A percentile compares a stretch with the other conserved stretches of the same genome.
Evolutionary conservation across 1,140 invertebrate species (phyloP).

Genomic region (Anthonomus grandis): DNA sequence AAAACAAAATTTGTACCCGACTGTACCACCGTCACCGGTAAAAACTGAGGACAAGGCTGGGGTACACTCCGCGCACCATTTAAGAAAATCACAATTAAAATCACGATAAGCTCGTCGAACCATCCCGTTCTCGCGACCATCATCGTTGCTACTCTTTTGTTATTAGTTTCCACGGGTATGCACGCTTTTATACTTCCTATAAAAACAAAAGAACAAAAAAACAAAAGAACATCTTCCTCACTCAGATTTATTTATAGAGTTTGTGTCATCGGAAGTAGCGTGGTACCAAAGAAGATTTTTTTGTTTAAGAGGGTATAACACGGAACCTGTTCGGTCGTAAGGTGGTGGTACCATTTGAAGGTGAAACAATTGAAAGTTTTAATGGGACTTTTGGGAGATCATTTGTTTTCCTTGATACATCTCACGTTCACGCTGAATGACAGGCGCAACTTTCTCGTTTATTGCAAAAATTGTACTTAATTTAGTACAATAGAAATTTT

Average conservation of each 20-base stretch:
- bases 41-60: constrained; percentile 16
- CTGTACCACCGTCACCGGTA: constrained; percentile 16
- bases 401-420: neutral
- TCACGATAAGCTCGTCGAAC: neutral
- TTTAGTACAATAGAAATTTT: too few species aligned
- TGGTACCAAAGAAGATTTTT: neutral
- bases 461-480: too few species aligned
- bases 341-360: too few species aligned
- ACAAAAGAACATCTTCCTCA: constrained; percentile 7
- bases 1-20: neutral
- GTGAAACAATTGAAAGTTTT: neutral
- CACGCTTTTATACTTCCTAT: constrained; percentile 25
- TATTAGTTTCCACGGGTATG: constrained; percentile 8
- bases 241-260: constrained; percentile 28
- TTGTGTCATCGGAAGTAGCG: constrained; percentile 20
- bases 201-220: too few species aligned
- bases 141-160: neutral
- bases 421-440: neutral
- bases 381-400: neutral
- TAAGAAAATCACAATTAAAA: neutral
- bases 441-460: too few species aligned
- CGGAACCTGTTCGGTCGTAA: too few species aligned
- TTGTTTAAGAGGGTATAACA: constrained; percentile 13
- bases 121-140: constrained; percentile 6
- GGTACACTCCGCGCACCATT: neutral